Conservation (phyloP, 2,797 vertebrate genomes). For the Geotrypetes seraphini region DNA sequence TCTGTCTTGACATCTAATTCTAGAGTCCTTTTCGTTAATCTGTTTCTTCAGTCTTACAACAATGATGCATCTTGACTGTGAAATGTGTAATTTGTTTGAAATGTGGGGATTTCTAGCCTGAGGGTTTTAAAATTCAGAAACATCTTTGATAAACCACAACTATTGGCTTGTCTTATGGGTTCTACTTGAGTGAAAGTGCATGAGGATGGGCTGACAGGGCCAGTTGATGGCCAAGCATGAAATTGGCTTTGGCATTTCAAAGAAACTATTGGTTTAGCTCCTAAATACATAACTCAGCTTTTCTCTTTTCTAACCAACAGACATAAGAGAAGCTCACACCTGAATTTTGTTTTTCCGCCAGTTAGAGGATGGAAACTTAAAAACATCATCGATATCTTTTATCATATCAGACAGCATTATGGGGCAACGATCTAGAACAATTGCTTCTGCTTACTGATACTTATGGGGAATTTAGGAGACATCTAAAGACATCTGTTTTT, state of each 20-base stretch:
- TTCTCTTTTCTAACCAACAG: too few species aligned
- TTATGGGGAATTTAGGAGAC: too few species aligned
- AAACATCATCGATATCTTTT: too few species aligned
- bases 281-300: too few species aligned
- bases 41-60: neutral
- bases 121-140: slow-evolving; percentile 22
- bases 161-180: neutral
- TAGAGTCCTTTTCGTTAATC: neutral
- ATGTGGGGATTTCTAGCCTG: neutral
- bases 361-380: too few species aligned
- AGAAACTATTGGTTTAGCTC: neutral
- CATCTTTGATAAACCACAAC: slow-evolving; percentile 10
- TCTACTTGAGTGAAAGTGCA: neutral
- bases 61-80: neutral
- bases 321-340: too few species aligned
- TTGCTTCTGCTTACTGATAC: too few species aligned
- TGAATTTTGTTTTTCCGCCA: too few species aligned
- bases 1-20: slow-evolving; percentile 1
- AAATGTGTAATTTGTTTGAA: neutral
- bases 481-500: too few species aligned
- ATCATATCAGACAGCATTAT: too few species aligned
- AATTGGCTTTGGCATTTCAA: neutral
- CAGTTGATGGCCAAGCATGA: neutral
- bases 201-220: neutral
- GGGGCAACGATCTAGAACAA: too few species aligned